Evolutionary conservation across 30 jellyfish, hydroid and myxozoan genomes (phyloP), one percentile per base, ranked within the genome.

Genomic region (Morbakka virulenta): DNA sequence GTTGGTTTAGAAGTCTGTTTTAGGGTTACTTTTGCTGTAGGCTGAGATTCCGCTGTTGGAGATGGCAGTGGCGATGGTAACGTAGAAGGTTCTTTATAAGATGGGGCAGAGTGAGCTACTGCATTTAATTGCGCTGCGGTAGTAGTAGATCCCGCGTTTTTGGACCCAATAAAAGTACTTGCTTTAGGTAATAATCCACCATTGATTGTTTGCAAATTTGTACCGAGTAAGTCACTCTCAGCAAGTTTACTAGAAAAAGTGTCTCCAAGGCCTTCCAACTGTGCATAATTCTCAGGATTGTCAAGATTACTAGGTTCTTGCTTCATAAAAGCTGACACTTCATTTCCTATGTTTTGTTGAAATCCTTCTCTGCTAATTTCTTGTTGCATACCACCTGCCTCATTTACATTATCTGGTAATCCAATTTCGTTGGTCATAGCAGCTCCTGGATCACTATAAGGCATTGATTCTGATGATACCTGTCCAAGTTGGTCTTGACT

Each of bases 241-340:
- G 57, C 17, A 6, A 41, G 17, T 41, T 41, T 41, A 41, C 57
- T 41, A 17, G 57, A 41, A 17, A 41, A 41, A 41, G 57, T 6
- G 17, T 41, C 57, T 17, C 13, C 57, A 41, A 41, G 57, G 17
- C 57, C 57, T 17, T 41, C 57, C 57, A 41, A 17, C 17, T 41
- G 57, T 17, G 57, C 57, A 41, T 6, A 41, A 41, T 41, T 82
- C 22, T 73, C 83, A 6, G 74, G 34, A 20, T 29, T 50, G 24
- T 76, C 87, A 14, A 73, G 14, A 2, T 87, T 85, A 27, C 4
- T 30, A 3, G 77, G 36, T 57, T 48, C 62, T 13, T 83, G 86
- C 64, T 83, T 83, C 17, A 85, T 64, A 72, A 69, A 83, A 24
- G 95, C 47, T 23, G 73, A 84, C 6, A 83, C 74, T 24, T 72